These are phyloP conservation scores for Melieria picta DNA, from an alignment of 2,888 invertebrate species.

Conservation along the genomic window DNA sequence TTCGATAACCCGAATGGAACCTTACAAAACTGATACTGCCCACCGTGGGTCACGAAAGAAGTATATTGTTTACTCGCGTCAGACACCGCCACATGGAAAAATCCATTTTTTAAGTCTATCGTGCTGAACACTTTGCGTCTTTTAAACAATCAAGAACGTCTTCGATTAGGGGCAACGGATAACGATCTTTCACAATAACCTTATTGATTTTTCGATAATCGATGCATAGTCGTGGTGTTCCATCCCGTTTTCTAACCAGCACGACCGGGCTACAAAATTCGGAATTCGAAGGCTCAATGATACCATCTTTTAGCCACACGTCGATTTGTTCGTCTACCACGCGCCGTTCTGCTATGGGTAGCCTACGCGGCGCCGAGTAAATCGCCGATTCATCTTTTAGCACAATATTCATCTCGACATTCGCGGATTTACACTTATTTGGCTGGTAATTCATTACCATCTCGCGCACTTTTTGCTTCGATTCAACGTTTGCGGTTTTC, in stretches of 20 bases:
- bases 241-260: slow-evolving; percentile 48
- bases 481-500: neutral
- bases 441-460: slow-evolving; percentile 20
- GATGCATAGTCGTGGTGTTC: slow-evolving; percentile 34
- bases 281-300: slow-evolving; percentile 38
- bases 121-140: slow-evolving; percentile 34
- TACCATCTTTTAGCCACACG: slow-evolving; percentile 26
- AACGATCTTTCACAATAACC: slow-evolving; percentile 33
- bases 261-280: slow-evolving; percentile 42
- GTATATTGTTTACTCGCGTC: slow-evolving; percentile 29
- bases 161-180: slow-evolving; percentile 38
- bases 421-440: neutral
- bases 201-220: slow-evolving; percentile 38
- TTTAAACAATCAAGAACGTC: slow-evolving; percentile 37
- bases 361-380: slow-evolving; percentile 14
- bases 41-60: slow-evolving; percentile 15
- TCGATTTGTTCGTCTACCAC: neutral
- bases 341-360: slow-evolving; percentile 1
- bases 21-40: slow-evolving; percentile 49
- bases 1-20: slow-evolving; percentile 61
- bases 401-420: slow-evolving; percentile 40
- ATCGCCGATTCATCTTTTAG: slow-evolving; percentile 13
- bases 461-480: neutral
- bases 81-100: slow-evolving; percentile 37
- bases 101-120: slow-evolving; percentile 37